Base-by-base conservation (phyloP, 2,113 vertebrate genomes). In the Cebus imitator region DNA sequence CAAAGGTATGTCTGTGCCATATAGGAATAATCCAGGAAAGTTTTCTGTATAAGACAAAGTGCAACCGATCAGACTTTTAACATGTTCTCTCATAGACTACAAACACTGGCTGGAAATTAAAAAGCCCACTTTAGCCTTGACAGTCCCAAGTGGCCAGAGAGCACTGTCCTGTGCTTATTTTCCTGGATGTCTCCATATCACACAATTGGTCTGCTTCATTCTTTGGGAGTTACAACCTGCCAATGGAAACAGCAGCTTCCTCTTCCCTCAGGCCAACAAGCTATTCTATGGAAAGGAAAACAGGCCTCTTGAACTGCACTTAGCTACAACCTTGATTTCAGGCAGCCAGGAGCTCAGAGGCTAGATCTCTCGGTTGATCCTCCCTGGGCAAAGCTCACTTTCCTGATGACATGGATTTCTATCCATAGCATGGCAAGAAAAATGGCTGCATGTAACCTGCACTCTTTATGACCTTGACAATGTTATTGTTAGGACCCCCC, bases 171-270 rank as follows among this genome's bases (percentile, higher is more conserved):
- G 83, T 10, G 35, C 79, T 95, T 66, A 73, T 78, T 87, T 73
- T 80, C 90, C 96, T 97, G 75, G 35, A 89, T 45, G 48, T n/a
- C 45, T 50, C 79, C 61, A 52, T 93, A 75, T 82, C 88, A 27
- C 25, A 75, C 30, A 2, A 70, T 64, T 73, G 0, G 37, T 94
- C 90, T 88, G 50, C 66, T 58, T 68, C 25, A 20, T 43, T 95
- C 70, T 91, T 84, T 87, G 89, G 68, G 76, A 92, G 76, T 50
- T 78, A 68, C 87, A 82, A 64, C 8, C 85, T 95, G 97, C 98
- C 97, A 97, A 94, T 94, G 96, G 97, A 98, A 97, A 98, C 95
- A 97, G 68, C 55, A 92, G 96, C 66, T 97, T 97, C 97, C 96
- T 97, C 80, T 95, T 95, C 90, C 95, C 76, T 88, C 18, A 3